These are phyloP conservation scores for Lasiurus borealis DNA, from an alignment of 2,113 vertebrate genomes.

Conservation along the genomic window DNA sequence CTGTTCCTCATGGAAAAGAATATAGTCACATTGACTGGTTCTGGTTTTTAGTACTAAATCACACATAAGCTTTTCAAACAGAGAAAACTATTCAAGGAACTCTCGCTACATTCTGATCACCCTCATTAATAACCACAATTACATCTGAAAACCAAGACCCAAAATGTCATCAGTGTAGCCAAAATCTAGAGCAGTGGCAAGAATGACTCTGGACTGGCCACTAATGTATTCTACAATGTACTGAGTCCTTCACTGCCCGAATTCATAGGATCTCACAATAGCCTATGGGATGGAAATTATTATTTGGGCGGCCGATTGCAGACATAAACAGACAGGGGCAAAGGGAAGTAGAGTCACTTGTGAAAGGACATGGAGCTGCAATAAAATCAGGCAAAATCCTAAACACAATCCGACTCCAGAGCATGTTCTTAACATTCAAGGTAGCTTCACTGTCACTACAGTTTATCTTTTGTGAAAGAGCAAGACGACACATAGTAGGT, in stretches of 20 bases:
- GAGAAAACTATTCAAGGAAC: not conserved
- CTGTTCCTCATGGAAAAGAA: not conserved
- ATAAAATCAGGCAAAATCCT: not conserved
- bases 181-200: not conserved
- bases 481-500: not conserved
- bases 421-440: not conserved
- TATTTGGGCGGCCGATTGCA: not conserved
- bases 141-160: not conserved
- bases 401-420: not conserved
- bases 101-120: not conserved
- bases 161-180: not conserved
- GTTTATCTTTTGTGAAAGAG: not conserved
- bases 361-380: not conserved
- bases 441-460: not conserved
- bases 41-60: not conserved
- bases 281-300: not conserved
- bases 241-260: not conserved
- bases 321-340: not conserved
- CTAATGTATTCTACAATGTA: not conserved
- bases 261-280: not conserved
- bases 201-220: not conserved
- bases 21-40: not conserved
- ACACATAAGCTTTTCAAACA: constrained; percentile 27
- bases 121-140: not conserved
- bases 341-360: not conserved